Base-by-base conservation (phyloP, 35 echinoderm and acorn worm species). In the Heliocidaris erythrogramma region DNA sequence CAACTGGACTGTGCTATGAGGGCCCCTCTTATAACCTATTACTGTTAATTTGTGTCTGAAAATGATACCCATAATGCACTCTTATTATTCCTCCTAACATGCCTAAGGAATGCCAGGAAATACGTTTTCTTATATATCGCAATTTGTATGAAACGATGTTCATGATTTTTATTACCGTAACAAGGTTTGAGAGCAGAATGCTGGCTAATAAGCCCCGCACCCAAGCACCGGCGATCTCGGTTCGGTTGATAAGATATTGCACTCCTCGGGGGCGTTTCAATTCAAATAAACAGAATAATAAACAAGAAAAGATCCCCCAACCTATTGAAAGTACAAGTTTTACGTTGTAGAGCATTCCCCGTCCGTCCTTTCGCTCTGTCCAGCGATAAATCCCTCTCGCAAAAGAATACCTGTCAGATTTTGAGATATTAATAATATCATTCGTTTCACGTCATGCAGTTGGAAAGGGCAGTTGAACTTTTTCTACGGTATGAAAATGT, bases 251-350 rank as follows among this genome's bases (percentile, higher is more conserved):
- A 24, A 27, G 65, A 78, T 78, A 78, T 78, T 78, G 65, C 65
- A 21, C 27, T 78, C 65, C 27, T n/a, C 65, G 65, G 65, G 65
- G 65, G 65, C 21, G 27, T 78, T 78, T 78, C 21, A 78, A 7
- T 78, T 78, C 65, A 78, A 27, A 78, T 78, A 27, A 78, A 78
- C 65, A 78, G 65, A 78, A 78, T 78, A n/a, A 78, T 78, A 78
- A 78, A 78, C 65, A 78, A 78, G 65, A 7, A 56, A 56, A 56
- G 52, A 56, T 56, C 0, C 52, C 4, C 27, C 18, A 78, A 78
- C 18, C 65, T 78, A 2, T n/a, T 27, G 8, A 78, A 78, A 78
- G 65, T 78, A 78, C 65, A 78, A 78, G 21, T 78, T 78, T 78
- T 78, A 78, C 65, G 27, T 78, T 78, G 65, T 27, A 78, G 14